Conservation (phyloP, 2,113 vertebrate genomes). For the Hippocampus zosterae region DNA sequence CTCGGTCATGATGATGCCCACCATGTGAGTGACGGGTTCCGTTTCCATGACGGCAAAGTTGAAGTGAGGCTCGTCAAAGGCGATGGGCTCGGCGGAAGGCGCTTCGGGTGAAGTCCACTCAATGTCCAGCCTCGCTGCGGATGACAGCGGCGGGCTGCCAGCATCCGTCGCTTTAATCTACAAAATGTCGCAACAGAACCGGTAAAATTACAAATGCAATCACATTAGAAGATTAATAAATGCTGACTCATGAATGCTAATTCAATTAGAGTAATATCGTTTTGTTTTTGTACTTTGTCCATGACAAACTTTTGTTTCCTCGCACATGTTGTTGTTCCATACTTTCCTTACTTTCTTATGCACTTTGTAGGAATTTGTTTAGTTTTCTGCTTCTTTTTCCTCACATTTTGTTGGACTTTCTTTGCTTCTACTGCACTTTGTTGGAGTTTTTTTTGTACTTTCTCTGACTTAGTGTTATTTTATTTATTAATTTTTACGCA, state of each 20-base stretch:
- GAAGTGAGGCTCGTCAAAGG: slow-evolving; percentile 85
- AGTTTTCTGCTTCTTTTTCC: too few species aligned
- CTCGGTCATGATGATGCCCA: slow-evolving; percentile 88
- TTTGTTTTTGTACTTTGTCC: background rate
- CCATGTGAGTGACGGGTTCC: slow-evolving; percentile 89
- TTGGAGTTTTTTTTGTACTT: too few species aligned
- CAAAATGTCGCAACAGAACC: background rate
- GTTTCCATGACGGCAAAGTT: slow-evolving; percentile 93
- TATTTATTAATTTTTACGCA: too few species aligned
- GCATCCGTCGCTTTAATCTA: slow-evolving; percentile 87
- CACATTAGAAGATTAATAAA: background rate
- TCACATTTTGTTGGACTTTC: too few species aligned
- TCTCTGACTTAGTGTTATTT: too few species aligned
- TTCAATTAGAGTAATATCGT: background rate
- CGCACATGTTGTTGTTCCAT: too few species aligned
- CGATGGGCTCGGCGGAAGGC: slow-evolving; percentile 71
- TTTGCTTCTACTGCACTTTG: too few species aligned
- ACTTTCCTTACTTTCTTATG: too few species aligned
- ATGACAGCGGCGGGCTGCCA: slow-evolving; percentile 76
- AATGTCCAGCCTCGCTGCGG: slow-evolving; percentile 84
- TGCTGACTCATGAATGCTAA: background rate
- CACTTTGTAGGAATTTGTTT: too few species aligned
- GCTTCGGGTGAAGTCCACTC: slow-evolving; percentile 80
- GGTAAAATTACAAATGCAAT: background rate
- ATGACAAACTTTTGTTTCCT: background rate